Evolutionary conservation across 2,888 invertebrate genomes (phyloP), one percentile per base, ranked within the genome.

Genomic region (Dione vanillae): DNA sequence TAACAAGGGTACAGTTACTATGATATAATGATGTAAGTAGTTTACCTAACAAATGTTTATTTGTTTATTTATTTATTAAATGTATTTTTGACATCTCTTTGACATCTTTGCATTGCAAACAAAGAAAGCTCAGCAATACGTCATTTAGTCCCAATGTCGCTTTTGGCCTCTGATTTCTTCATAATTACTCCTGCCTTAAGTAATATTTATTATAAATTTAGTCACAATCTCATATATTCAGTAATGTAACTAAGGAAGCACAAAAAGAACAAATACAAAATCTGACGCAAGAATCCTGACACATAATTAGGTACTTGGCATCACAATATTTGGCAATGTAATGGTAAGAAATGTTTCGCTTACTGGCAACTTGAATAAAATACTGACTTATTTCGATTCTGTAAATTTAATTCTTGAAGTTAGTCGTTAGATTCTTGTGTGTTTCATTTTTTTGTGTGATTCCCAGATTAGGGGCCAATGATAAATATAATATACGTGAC

Each of bases 1-100:
- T 43, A 68, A 52, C 35, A 19, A 54, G 61, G 41, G 47, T 59
- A 47, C 49, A 20, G 7, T 19, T 47, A 45, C 19, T 62, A 43
- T 43, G 16, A 59, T 59, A 41, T 56, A 37, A 49, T 14, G 51
- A 40, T 20, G 8, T 64, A 20, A 20, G n/a, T 9, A 19, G 27
- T 27, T 27, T 49, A 35, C 19, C 10, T 16, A 37, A 49, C 2
- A 12, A 14, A 14, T 56, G n/a, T 43, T 27, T 43, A 2, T 37
- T 35, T 10, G 0, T 11, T 40, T 54, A 2, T 47, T 16, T 40
- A 5, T 37, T 54, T 37, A 10, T 37, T 27, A 35, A n/a, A n/a
- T n/a, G n/a, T n/a, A n/a, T n/a, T 54, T 10, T 11, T 27, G 2
- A 27, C 27, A 3, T 27, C 27, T 27, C 27, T n/a, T n/a, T 27